These are phyloP conservation scores for Pemphredon lugubris DNA, from an alignment of 2,888 invertebrate species.

Conservation along the genomic window DNA sequence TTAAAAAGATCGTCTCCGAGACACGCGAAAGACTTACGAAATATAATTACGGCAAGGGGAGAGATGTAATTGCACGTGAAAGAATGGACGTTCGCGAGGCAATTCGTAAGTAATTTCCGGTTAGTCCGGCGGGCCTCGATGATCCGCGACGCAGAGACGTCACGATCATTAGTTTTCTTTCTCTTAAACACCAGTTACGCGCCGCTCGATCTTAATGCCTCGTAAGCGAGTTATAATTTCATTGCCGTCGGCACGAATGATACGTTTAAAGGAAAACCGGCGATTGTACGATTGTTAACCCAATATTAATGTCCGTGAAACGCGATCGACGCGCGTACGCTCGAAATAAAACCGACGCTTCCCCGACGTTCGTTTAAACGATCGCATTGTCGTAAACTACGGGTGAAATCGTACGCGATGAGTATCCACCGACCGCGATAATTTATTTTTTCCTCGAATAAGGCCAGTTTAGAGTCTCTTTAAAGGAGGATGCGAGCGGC, in stretches of 20 bases:
- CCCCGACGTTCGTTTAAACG: slow-evolving; percentile 12
- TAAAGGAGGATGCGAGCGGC: slow-evolving; percentile 10
- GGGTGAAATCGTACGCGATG: background rate
- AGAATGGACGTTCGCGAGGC: slow-evolving; percentile 53
- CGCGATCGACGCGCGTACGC: slow-evolving; percentile 19
- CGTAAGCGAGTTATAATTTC: slow-evolving; percentile 14
- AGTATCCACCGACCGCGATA: background rate
- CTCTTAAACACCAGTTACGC: background rate
- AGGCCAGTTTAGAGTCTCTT: slow-evolving; percentile 19
- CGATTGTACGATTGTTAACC: slow-evolving; percentile 28
- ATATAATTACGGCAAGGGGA: slow-evolving; percentile 22
- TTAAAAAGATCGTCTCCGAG: no score
- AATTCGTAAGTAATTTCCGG: slow-evolving; percentile 54
- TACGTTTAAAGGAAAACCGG: slow-evolving; percentile 9
- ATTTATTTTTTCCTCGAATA: slow-evolving; percentile 32
- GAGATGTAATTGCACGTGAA: slow-evolving; percentile 41
- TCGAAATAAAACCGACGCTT: slow-evolving; percentile 6
- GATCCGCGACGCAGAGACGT: slow-evolving; percentile 32
- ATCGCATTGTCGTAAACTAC: slow-evolving; percentile 33
- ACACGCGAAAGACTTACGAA: no score
- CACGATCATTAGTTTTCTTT: slow-evolving; percentile 18
- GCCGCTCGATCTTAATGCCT: background rate
- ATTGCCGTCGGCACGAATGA: slow-evolving; percentile 21
- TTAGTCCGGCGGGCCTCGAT: slow-evolving; percentile 24
- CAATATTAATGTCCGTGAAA: slow-evolving; percentile 40